Evolutionary conservation across 2,797 vertebrate species (phyloP), one percentile per base, ranked within the genome.

Genomic region (Ficedula albicollis): DNA sequence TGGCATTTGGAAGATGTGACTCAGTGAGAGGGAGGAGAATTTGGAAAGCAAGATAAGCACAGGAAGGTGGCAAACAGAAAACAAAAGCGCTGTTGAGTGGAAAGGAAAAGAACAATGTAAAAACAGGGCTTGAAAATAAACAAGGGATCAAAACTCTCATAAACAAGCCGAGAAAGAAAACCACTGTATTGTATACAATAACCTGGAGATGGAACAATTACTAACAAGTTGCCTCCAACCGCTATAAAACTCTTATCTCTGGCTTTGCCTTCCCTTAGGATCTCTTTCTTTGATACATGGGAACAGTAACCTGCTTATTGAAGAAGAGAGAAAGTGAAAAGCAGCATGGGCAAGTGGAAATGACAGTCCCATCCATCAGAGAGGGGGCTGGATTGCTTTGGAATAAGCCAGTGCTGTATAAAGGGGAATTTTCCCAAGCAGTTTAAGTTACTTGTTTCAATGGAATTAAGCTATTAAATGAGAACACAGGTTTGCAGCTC

Each of bases 231-330:
- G 89, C 86, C 55, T 78, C 84, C 76, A 62, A 29, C 32, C 6
- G 56, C 73, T 44, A 6, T 6, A 78, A 77, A 58, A 87, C 38
- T 77, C 70, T 78, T 84, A 38, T 84, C 80, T 78, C 90, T 56
- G 74, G 26, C 72, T 96, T 79, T 91, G 94, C 93, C 90, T 90
- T 76, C 85, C 96, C 56, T 54, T 55, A 68, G 89, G 72, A 86
- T 84, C 74, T 60, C 13, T 20, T 58, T 19, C 81, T 82, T 69
- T 58, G 84, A 62, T 14, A 41, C 29, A 39, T 36, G 73, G 93
- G 51, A 94, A 49, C 74, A 93, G 74, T 60, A 85, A 80, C 81
- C 78, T 76, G 36, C 36, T 68, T 84, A 60, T 19, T 77, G 92
- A 87, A 92, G 84, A 70, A 55, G 90, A 92, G 51, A 2, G 13